These are phyloP conservation scores for Chondrosia reniformis DNA, from an alignment of 37 sponge, comb jelly and placozoan species.

Conservation along the genomic window DNA sequence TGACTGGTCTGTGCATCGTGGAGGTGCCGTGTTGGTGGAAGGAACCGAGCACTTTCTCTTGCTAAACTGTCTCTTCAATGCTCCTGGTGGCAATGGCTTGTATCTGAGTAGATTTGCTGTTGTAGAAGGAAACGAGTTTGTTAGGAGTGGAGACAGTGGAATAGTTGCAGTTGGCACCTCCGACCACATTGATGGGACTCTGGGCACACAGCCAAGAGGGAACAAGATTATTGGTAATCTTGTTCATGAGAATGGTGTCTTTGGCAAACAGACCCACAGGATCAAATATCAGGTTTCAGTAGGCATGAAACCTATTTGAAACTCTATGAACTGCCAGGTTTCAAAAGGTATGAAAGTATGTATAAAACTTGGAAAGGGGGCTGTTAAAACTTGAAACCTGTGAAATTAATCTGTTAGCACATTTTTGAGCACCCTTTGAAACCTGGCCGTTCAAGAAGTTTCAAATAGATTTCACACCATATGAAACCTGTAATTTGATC, in stretches of 20 bases:
- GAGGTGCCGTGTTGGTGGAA: constrained; percentile 42
- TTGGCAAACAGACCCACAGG: constrained; percentile 61
- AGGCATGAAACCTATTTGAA: no score
- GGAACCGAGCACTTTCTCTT: constrained; percentile 27
- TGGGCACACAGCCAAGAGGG: constrained; percentile 39
- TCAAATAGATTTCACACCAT: no score
- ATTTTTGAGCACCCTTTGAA: no score
- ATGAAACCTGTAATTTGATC: no score
- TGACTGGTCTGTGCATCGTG: constrained; percentile 55
- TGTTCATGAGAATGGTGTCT: constrained; percentile 62
- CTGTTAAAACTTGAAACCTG: no score
- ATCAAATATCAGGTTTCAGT: no score
- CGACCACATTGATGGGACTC: constrained; percentile 44
- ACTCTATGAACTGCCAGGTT: no score
- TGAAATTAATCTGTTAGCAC: no score
- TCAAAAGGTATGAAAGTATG: no score
- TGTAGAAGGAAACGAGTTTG: constrained; percentile 49
- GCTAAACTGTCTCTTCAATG: constrained; percentile 36
- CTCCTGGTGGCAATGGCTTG: constrained; percentile 52
- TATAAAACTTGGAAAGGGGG: no score
- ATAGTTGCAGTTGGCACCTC: constrained; percentile 55
- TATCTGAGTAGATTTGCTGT: constrained; percentile 32
- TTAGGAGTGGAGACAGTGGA: constrained; percentile 60
- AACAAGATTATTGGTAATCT: constrained; percentile 35
- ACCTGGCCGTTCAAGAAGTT: no score